A percentile compares a stretch with the other conserved stretches of the same genome.
Evolutionary conservation across 2,797 vertebrate species (phyloP).

Genomic region (Mastacembelus armatus): DNA sequence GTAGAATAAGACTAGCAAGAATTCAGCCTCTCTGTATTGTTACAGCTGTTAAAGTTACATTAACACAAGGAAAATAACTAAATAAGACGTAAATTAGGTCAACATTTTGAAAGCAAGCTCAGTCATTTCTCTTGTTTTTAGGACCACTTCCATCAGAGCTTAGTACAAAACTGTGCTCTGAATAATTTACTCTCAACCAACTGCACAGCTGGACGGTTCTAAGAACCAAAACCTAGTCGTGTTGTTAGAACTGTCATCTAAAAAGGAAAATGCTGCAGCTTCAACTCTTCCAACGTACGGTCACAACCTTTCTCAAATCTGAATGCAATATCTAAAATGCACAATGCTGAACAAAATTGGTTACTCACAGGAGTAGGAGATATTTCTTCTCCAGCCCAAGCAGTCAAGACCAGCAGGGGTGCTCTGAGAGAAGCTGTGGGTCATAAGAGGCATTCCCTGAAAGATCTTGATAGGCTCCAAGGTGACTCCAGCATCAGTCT

Average conservation of each 20-base stretch:
- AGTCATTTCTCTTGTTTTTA: not conserved
- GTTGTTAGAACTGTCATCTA: not conserved
- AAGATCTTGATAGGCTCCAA: constrained; percentile 70
- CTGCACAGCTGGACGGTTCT: not conserved
- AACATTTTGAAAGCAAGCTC: not conserved
- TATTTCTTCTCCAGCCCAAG: constrained; percentile 78
- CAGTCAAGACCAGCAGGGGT: constrained; percentile 88
- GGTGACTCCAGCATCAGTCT: constrained; percentile 77
- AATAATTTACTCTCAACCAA: not conserved
- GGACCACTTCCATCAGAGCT: not conserved
- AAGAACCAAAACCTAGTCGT: too few species aligned
- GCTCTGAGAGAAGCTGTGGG: constrained; percentile 89
- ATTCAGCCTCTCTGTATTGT: too few species aligned
- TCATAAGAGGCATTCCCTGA: constrained; percentile 77
- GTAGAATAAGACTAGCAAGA: too few species aligned
- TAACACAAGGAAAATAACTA: not conserved
- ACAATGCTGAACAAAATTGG: not conserved
- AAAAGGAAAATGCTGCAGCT: not conserved
- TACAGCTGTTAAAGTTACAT: not conserved
- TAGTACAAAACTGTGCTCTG: not conserved
- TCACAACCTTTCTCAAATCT: not conserved
- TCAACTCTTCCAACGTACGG: not conserved
- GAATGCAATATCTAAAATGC: not conserved
- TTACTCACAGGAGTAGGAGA: constrained; percentile 83
- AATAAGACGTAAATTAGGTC: too few species aligned